Conservation (phyloP, 2,113 vertebrate genomes). For the Eublepharis macularius region DNA sequence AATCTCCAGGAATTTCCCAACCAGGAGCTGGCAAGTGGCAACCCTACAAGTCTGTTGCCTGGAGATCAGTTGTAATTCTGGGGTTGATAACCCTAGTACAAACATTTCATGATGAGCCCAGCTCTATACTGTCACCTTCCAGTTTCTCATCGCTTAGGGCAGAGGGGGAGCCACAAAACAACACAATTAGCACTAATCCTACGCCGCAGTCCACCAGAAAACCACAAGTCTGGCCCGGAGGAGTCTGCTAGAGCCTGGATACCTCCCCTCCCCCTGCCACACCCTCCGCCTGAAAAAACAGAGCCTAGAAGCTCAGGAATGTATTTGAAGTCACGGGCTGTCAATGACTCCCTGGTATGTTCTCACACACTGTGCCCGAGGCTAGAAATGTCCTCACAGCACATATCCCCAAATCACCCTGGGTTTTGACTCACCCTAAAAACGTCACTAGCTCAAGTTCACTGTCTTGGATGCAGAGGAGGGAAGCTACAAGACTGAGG, state of each 20-base stretch:
- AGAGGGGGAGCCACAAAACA: neutral
- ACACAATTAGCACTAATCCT: neutral
- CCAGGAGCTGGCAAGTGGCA: no score
- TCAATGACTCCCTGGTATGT: neutral
- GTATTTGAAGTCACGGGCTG: neutral
- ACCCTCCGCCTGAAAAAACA: neutral
- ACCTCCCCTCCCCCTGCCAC: neutral
- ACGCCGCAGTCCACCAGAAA: neutral
- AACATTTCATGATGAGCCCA: no score
- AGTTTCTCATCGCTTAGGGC: neutral
- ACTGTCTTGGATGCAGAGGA: neutral
- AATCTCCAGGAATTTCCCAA: no score
- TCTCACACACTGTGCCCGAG: neutral
- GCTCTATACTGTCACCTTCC: no score
- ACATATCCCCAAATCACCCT: conserved; percentile 7
- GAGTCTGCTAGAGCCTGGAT: accelerated
- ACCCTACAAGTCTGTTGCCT: no score
- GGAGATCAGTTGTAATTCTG: no score
- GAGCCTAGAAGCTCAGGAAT: neutral
- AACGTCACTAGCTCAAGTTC: neutral
- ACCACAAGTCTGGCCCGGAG: neutral
- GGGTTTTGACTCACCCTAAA: neutral
- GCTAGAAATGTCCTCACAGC: neutral
- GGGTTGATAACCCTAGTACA: no score
- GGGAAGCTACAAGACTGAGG: no score